These are phyloP conservation scores for Girardinichthys multiradiatus DNA, from an alignment of 2,113 vertebrate genomes.

Conservation along the genomic window DNA sequence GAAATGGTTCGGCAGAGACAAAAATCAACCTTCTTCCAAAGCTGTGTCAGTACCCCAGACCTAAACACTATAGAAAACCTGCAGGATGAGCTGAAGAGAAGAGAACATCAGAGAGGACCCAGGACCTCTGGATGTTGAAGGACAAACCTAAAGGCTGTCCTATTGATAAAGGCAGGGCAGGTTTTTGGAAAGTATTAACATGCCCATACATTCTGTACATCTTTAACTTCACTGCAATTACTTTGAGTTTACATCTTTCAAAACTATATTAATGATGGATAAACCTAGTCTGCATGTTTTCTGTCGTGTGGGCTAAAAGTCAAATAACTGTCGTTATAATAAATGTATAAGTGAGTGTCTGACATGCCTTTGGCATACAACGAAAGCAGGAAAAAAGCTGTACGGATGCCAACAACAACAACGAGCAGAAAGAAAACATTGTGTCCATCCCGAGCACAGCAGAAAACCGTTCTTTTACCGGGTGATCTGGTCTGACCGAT, in stretches of 20 bases:
- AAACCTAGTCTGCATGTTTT: conserved; percentile 13
- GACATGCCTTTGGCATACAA: conserved; percentile 20
- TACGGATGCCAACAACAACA: conserved; percentile 24
- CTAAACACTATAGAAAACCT: too few species aligned
- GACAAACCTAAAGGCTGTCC: too few species aligned
- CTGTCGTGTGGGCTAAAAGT: conserved; percentile 13
- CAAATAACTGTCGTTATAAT: conserved; percentile 11
- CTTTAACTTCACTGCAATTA: too few species aligned
- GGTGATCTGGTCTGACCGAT: neutral
- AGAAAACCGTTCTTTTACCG: neutral
- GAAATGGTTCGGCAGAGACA: too few species aligned
- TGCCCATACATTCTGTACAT: too few species aligned
- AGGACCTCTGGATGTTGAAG: too few species aligned
- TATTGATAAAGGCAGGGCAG: too few species aligned
- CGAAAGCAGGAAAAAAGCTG: neutral
- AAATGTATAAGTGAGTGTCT: neutral
- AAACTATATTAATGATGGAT: conserved; percentile 20
- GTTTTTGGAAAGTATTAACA: too few species aligned
- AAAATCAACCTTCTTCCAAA: too few species aligned
- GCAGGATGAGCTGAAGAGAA: too few species aligned
- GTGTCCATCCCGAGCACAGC: conserved; percentile 9
- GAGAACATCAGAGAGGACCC: too few species aligned
- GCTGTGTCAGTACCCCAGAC: too few species aligned
- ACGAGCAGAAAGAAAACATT: neutral
- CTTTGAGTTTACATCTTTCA: neutral